Conservation (phyloP, 2,888 invertebrate genomes). For the Hirtodrosophila alboralis region DNA sequence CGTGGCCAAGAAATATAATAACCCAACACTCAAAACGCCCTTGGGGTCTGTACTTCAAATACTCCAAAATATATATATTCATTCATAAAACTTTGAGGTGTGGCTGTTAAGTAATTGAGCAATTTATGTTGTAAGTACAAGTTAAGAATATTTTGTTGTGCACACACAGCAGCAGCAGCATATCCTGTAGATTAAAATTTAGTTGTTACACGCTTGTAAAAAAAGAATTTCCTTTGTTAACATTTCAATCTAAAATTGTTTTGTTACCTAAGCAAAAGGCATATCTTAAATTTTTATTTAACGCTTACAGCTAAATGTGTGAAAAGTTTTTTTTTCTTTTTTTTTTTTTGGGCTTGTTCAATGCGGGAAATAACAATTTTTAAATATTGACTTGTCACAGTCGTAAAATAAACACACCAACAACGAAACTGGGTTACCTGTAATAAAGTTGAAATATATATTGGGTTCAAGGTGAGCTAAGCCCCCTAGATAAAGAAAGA, state of each 20-base stretch:
- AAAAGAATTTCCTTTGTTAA: no score
- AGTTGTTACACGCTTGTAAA: no score
- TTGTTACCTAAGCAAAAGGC: not conserved
- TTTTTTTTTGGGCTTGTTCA: conserved; percentile 38
- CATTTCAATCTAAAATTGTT: no score
- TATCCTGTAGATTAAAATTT: no score
- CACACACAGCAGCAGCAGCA: no score
- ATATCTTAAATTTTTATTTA: conserved; percentile 25
- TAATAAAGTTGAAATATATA: not conserved
- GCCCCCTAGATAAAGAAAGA: conserved; percentile 10
- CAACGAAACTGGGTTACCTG: conserved; percentile 51
- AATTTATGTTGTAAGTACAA: conserved; percentile 16
- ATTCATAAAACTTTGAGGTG: conserved; percentile 55
- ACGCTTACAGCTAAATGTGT: conserved; percentile 55
- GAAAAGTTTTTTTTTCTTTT: no score
- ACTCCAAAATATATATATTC: conserved; percentile 46
- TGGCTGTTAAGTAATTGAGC: conserved; percentile 21
- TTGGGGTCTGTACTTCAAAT: conserved; percentile 36
- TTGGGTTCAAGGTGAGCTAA: conserved; percentile 37
- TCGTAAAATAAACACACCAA: conserved; percentile 61
- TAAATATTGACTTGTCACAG: conserved; percentile 57
- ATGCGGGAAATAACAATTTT: conserved; percentile 64
- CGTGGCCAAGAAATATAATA: conserved; percentile 33
- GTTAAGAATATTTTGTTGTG: not conserved
- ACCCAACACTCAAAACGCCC: conserved; percentile 23